Percentiles rank a stretch among this genome's conserved stretches.
Conservation (phyloP, 2,888 invertebrate species). For the Labia minor region DNA sequence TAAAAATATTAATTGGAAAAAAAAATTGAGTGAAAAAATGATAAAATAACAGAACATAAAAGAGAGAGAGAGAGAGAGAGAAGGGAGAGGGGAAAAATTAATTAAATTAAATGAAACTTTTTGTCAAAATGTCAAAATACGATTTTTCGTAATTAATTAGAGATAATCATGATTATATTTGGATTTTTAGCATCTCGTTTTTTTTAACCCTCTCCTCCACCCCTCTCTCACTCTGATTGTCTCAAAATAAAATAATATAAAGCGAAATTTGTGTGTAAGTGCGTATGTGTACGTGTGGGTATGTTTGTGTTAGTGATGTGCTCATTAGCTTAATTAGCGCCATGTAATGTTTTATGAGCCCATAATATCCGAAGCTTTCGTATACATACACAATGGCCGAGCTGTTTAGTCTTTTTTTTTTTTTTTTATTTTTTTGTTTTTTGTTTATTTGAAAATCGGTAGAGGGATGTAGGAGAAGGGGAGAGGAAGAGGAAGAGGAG, state of each 20-base stretch:
- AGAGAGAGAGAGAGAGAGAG: too few relatives aligned
- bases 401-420: not conserved
- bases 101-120: not conserved
- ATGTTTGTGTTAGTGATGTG: not conserved
- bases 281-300: not conserved
- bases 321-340: constrained; percentile 9
- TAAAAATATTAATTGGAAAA: too few relatives aligned
- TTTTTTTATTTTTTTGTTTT: too few relatives aligned
- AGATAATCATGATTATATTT: constrained; percentile 7
- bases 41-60: not conserved
- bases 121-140: not conserved
- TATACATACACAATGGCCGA: not conserved
- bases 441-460: not conserved
- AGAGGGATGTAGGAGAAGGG: not conserved
- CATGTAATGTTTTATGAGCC: constrained; percentile 13
- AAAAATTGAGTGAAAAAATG: too few relatives aligned
- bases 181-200: constrained; percentile 1
- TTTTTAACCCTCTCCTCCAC: not conserved
- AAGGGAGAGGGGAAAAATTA: too few relatives aligned
- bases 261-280: not conserved
- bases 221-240: not conserved
- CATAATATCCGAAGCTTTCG: constrained; percentile 1
- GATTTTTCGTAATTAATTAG: constrained; percentile 1
- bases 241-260: constrained; percentile 5
- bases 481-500: too few relatives aligned